Evolutionary conservation across 2,113 vertebrate species (phyloP).

Genomic region (Scomber scombrus): DNA sequence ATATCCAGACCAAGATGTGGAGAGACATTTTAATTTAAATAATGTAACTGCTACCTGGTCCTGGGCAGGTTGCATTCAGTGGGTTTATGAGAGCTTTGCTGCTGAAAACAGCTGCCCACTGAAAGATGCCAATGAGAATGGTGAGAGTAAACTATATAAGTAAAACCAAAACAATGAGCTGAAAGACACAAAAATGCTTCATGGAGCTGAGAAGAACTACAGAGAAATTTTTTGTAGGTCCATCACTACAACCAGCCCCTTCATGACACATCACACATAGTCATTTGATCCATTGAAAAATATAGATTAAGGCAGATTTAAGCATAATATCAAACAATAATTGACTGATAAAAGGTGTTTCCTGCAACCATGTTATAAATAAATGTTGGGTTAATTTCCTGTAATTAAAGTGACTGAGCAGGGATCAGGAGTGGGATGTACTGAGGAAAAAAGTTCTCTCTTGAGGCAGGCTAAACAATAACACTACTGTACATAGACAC

Average conservation of each 20-base stretch:
- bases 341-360: too few species aligned
- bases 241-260: too few species aligned
- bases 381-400: background rate
- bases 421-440: too few species aligned
- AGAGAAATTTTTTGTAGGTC: too few species aligned
- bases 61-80: background rate
- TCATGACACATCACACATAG: too few species aligned
- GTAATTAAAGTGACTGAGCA: background rate
- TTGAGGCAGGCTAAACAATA: constrained; percentile 18
- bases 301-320: background rate
- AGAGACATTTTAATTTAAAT: constrained; percentile 31
- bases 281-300: background rate
- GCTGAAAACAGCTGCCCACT: background rate
- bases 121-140: too few species aligned
- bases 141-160: too few species aligned
- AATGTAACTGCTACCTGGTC: background rate
- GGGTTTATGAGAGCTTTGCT: background rate
- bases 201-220: too few species aligned
- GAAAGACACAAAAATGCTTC: too few species aligned
- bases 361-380: background rate
- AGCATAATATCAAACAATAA: too few species aligned
- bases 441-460: background rate
- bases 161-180: too few species aligned
- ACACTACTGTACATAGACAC: constrained; percentile 2
- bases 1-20: constrained; percentile 9